Base-by-base conservation (phyloP, 2,113 vertebrate genomes). In the Melanerpes aurifrons region DNA sequence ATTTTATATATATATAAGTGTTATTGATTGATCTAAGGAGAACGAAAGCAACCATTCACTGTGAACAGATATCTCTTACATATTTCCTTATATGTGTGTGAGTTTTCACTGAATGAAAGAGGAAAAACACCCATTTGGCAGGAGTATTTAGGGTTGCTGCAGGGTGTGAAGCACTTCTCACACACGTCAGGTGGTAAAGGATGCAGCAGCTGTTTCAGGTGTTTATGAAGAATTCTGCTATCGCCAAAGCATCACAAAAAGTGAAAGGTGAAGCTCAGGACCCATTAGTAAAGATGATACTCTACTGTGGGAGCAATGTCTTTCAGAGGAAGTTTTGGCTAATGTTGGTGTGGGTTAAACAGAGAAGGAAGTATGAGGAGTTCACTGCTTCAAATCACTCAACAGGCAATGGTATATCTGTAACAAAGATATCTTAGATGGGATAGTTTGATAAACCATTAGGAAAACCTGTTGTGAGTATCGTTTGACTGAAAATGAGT, bases 331-430 rank as follows among this genome's bases (percentile, higher is more conserved):
- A 28, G 1, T 22, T 86, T 32, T 57, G 28, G 15, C 10, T 77
- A 58, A 17, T n/a, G 22, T 6, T 53, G 22, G 6, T 63, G 9
- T 22, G 12, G 7, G 2, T 48, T 86, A 25, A 19, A 63, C 5
- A 21, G 20, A 63, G 11, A 68, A 75, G 13, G 12, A 53, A 82
- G 74, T 18, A 7, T 0, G 1, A 50, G 4, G 10, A 15, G 6
- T 6, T 82, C 26, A 25, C 0, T 8, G 19, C 11, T 57, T 19
- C 20, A 47, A 64, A 37, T 71, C 59, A 11, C 62, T 82, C 54
- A 64, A 11, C 5, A 8, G 13, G 10, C 6, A 37, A 13, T 22
- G n/a, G 5, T 1, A 0, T 8, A 24, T 32, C 15, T 81, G 35
- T 19, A 64, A 11, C 16, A 54, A 18, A 48, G 5, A 6, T 29